Base-by-base conservation (phyloP, 2,888 invertebrate genomes). In the Ctenicera cuprea region DNA sequence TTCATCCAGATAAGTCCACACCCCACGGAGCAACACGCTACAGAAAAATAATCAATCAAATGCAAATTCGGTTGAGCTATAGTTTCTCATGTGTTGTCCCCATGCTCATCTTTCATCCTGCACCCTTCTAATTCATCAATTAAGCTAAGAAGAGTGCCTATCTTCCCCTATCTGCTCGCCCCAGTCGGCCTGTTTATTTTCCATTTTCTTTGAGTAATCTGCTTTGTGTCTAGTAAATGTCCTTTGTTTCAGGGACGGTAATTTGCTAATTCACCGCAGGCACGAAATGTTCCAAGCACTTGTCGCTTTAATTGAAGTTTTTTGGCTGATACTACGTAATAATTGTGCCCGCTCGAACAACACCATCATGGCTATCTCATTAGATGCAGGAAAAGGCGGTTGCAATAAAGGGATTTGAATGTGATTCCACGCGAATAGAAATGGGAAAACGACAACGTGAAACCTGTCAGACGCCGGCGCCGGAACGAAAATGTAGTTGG, bases 11-110 rank as follows among this genome's bases (percentile, higher is more conserved):
- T 48, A 48, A 57, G 14, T n/a, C 12, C 33, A 2, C 0, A 57
- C 30, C 37, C 16, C n/a, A 54, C 30, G 8, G 30, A 14, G 33
- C 9, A 9, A 8, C 59, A 59, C 16, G 37, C 33, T 57, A 16
- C 11, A n/a, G n/a, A 38, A 48, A 48, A 50, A 50, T 33, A 37
- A 64, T 64, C 50, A 18, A 64, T 64, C 64, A 64, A 48, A 64
- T 50, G 64, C 33, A 64, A 64, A 64, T 50, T 64, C 37, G 12
- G n/a, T n/a, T 9, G n/a, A 48, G 37, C 33, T 64, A 12, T 64
- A 33, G 12, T 41, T n/a, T 20, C 41, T 18, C n/a, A 14, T 43
- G 43, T 50, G 20, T 64, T 45, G 45, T 45, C 63, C 61, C 50
- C 18, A 18, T 18, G 48, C 33, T 33, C 33, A 33, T 50, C 48